A percentile compares a stretch with the other conserved stretches of the same genome.
Conservation (phyloP, 2,113 vertebrate genomes). For the Anthoscopus minutus region DNA sequence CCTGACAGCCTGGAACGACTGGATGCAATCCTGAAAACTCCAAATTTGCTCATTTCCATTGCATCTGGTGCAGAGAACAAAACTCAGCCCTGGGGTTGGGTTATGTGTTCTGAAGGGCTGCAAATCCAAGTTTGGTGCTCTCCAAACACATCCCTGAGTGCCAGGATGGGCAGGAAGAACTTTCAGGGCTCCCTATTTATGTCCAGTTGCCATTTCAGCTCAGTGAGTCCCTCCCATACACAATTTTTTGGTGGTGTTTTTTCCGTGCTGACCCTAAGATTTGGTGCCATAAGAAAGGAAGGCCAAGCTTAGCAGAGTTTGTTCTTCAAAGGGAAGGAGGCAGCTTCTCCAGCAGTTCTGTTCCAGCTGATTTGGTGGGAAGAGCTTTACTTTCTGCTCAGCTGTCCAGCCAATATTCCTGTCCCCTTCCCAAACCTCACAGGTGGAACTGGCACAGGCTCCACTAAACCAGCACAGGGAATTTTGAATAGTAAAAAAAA, state of each 20-base stretch:
- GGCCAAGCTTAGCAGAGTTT: neutral
- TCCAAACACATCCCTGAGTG: neutral
- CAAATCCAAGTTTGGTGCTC: neutral
- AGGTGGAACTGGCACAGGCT: neutral
- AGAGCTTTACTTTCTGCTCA: neutral
- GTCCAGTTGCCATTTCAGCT: neutral
- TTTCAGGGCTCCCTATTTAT: neutral
- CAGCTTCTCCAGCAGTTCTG: neutral
- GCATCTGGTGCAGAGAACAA: neutral
- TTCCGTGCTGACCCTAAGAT: neutral
- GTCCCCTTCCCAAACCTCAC: neutral
- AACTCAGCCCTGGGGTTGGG: too few relatives aligned
- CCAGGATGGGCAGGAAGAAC: neutral
- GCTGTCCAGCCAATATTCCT: neutral
- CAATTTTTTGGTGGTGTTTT: neutral
- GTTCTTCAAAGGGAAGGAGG: neutral
- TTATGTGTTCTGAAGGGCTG: neutral
- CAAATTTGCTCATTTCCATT: neutral
- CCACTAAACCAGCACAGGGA: neutral
- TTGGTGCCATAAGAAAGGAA: neutral
- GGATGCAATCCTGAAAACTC: neutral
- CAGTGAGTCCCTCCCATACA: accelerated
- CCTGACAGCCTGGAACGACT: neutral
- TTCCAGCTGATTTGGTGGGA: neutral
- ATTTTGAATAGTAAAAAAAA: neutral